phyloP scores from a whole-genome alignment of 2,888 invertebrate genomes.

The Lymantria dispar region DNA sequence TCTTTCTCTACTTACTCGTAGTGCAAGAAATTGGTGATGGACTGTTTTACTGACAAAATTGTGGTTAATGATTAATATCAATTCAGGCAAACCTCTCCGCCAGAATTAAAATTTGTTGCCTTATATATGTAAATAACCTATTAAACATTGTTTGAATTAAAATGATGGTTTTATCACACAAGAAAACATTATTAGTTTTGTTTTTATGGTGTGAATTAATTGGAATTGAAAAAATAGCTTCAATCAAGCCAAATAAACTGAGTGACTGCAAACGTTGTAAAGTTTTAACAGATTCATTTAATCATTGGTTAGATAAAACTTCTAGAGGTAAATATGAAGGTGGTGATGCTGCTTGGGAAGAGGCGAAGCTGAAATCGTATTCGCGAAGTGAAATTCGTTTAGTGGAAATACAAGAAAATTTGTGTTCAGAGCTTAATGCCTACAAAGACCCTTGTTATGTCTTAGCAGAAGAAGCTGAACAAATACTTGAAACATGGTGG shows the following conservation, averaged over 20 bases:
- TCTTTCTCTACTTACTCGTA: too few relatives aligned
- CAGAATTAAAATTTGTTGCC: too few relatives aligned
- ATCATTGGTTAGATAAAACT: slow-evolving; percentile 90
- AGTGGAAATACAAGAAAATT: slow-evolving; percentile 94
- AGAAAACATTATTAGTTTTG: slow-evolving; percentile 23
- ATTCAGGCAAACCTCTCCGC: too few relatives aligned
- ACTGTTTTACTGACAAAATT: too few relatives aligned
- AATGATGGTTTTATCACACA: too few relatives aligned
- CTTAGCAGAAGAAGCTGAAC: slow-evolving; percentile 91
- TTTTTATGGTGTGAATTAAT: slow-evolving; percentile 33
- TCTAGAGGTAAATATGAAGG: slow-evolving; percentile 94
- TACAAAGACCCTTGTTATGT: slow-evolving; percentile 91
- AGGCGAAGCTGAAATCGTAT: slow-evolving; percentile 91
- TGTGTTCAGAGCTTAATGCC: slow-evolving; percentile 87
- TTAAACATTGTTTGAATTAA: too few relatives aligned
- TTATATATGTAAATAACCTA: too few relatives aligned
- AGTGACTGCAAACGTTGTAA: slow-evolving; percentile 87
- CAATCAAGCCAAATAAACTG: slow-evolving; percentile 23
- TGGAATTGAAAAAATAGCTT: slow-evolving; percentile 33
- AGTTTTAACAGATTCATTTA: slow-evolving; percentile 87
- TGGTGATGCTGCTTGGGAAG: slow-evolving; percentile 97
- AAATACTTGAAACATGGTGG: slow-evolving; percentile 94
- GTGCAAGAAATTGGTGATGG: too few relatives aligned
- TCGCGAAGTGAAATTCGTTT: slow-evolving; percentile 93
- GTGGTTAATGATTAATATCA: too few relatives aligned